Conservation (phyloP, 2,113 vertebrate genomes). For the Phasianus colchicus region DNA sequence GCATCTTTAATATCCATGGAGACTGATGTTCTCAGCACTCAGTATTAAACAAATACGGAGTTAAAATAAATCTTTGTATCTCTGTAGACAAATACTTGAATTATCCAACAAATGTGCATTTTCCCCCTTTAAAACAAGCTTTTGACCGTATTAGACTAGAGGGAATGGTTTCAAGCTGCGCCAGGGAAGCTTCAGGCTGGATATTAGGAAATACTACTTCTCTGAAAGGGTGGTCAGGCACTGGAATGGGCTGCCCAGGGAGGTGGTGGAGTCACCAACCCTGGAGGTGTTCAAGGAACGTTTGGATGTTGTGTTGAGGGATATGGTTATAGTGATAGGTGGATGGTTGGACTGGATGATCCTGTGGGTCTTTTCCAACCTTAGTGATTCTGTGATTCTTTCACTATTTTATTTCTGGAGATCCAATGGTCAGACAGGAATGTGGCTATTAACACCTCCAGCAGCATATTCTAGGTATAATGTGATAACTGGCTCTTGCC, state of each 20-base stretch:
- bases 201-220: no score
- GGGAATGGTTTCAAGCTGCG: no score
- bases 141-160: neutral
- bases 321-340: no score
- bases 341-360: no score
- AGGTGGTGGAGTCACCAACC: no score
- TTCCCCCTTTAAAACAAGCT: neutral
- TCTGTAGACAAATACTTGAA: neutral
- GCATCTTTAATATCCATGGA: conserved; percentile 37
- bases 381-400: no score
- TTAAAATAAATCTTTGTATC: neutral
- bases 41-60: neutral
- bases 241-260: no score
- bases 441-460: neutral
- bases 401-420: neutral
- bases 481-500: neutral
- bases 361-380: no score
- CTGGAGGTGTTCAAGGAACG: no score
- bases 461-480: neutral
- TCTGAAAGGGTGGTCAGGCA: no score
- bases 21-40: neutral
- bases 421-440: neutral
- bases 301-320: no score
- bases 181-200: no score
- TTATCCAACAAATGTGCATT: neutral